Conservation (phyloP, 2,888 invertebrate genomes). For the Sinohyriopsis cumingii region DNA sequence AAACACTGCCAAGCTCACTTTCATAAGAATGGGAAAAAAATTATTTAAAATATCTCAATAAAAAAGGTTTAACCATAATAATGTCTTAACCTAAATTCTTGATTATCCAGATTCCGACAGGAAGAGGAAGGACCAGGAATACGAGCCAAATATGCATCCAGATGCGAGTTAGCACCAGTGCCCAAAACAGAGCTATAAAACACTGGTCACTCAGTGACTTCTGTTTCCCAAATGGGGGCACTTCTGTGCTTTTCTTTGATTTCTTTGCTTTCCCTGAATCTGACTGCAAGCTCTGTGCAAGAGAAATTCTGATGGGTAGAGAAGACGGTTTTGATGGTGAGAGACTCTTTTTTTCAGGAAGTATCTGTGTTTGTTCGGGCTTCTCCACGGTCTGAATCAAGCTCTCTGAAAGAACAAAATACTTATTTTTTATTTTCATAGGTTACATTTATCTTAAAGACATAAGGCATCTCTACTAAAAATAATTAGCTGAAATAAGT, state of each 20-base stretch:
- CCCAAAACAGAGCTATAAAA: slow-evolving; percentile 79
- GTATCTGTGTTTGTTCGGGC: background rate
- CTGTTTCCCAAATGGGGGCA: slow-evolving; percentile 9
- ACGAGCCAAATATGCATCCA: slow-evolving; percentile 91
- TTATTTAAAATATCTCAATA: too few species aligned
- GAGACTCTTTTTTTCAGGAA: too few species aligned
- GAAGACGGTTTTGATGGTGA: slow-evolving; percentile 2
- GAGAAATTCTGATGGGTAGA: background rate
- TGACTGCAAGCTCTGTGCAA: background rate
- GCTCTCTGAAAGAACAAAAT: slow-evolving; percentile 2
- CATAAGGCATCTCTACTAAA: too few species aligned
- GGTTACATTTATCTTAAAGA: background rate
- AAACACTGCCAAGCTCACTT: too few species aligned
- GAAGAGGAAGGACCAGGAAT: slow-evolving; percentile 82
- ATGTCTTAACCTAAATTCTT: slow-evolving; percentile 73
- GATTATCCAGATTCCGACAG: slow-evolving; percentile 81
- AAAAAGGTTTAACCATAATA: background rate
- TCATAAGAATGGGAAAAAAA: too few species aligned
- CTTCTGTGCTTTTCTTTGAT: slow-evolving; percentile 1
- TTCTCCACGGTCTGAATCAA: background rate
- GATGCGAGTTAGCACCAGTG: slow-evolving; percentile 86
- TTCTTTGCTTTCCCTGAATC: background rate
- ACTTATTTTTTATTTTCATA: background rate
- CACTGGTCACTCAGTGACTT: slow-evolving; percentile 66
- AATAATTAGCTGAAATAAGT: too few species aligned